Percentiles rank a stretch among this genome's conserved stretches.
Evolutionary conservation across 30 jellyfish, hydroid and myxozoan species (phyloP).

Genomic region (Rhopilema esculentum): DNA sequence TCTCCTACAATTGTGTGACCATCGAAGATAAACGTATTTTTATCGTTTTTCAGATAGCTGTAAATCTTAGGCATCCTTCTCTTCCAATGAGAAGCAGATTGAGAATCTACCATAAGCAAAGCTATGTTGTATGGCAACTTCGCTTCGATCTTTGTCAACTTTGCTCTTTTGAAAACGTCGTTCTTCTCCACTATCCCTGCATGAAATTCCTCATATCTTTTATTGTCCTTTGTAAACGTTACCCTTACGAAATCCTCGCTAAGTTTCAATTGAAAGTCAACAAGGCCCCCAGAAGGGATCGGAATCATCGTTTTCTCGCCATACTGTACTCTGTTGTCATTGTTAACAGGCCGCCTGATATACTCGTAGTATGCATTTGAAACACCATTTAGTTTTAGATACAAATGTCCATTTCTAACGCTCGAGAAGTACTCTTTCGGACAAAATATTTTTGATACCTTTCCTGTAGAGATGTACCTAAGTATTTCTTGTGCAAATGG

Average conservation of each 20-base stretch:
- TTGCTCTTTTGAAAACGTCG: neutral
- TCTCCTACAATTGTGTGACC: slow-evolving; percentile 80
- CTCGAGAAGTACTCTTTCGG: neutral
- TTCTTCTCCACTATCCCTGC: neutral
- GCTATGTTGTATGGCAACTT: slow-evolving; percentile 2
- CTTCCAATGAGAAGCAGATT: slow-evolving; percentile 7
- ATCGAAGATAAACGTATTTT: slow-evolving; percentile 17
- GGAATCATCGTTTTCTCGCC: neutral
- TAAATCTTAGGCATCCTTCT: slow-evolving; percentile 24
- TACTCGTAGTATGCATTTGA: neutral
- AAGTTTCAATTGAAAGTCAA: neutral
- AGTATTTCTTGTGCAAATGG: neutral
- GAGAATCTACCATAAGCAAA: slow-evolving; percentile 30
- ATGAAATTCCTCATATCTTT: neutral
- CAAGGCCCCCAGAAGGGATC: neutral
- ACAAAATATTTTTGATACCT: neutral
- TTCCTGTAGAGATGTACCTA: neutral
- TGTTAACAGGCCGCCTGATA: neutral
- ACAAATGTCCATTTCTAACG: neutral
- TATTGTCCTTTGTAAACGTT: slow-evolving; percentile 3
- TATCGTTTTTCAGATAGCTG: neutral
- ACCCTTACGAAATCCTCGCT: neutral
- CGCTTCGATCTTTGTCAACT: neutral
- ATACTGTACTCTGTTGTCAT: neutral
- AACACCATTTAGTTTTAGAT: neutral